Base-by-base conservation (phyloP, 2,113 vertebrate species). In the Chinchilla lanigera region DNA sequence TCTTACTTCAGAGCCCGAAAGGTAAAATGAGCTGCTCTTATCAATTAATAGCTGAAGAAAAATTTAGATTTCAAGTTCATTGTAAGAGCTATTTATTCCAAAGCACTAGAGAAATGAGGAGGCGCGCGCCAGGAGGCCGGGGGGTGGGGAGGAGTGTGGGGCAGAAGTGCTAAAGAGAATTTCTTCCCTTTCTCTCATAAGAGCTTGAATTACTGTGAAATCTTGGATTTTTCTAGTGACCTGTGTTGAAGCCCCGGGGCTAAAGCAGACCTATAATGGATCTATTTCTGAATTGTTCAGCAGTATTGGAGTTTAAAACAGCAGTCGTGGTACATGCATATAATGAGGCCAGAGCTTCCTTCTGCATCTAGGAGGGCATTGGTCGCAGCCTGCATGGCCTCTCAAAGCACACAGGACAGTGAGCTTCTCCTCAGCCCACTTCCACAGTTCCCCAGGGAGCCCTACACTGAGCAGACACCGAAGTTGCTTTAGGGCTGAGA, bases 231-330 rank as follows among this genome's bases (percentile, higher is more conserved):
- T 98, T 90, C 95, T 94, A 75, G 96, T 96, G 96, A 98, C 97
- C 98, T 95, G 91, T 97, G 96, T 77, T 56, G 95, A 96, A 87
- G 95, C 96, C 97, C 97, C 61, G 89, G 95, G 97, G 98, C 96
- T 26, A 97, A 84, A 73, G 90, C 89, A 98, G 96, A 97, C 97
- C 97, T 90, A 93, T 98, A 97, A 98, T 97, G 97, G 96, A 97
- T 97, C 97, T 97, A 97, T 97, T 98, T 98, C 96, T 97, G 96
- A 97, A 96, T 65, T 82, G 93, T 97, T 98, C 94, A 96, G 97
- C 97, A 96, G 33, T 88, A 94, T 95, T 95, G 93, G 93, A 97
- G 94, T 97, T 98, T 96, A 95, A 97, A 96, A 93, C 97, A 93
- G 97, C 90, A 96, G 88, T 75, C 8, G 0, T 47, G 78, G 89